Evolutionary conservation across 92 coral and sea anemone species (phyloP), one percentile per base, ranked within the genome.

Genomic region (Palythoa heliodiscus): DNA sequence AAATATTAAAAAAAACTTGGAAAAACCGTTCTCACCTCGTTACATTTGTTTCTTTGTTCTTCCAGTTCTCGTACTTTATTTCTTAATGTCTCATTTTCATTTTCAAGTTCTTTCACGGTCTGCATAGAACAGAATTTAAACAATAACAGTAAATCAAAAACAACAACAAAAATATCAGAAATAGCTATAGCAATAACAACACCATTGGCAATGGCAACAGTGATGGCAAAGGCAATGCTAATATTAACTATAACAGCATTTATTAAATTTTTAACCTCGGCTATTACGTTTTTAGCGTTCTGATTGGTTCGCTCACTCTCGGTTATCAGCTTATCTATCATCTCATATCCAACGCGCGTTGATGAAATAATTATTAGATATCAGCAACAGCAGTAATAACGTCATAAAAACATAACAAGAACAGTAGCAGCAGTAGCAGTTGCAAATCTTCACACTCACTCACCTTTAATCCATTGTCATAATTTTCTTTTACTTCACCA

Each of bases 31-130:
- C 76, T 57, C 70, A 73, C 75, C 76, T 83, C 78, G 52, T 6
- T 83, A 57, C 82, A 58, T 70, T 43, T 52, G 57, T 58, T 53
- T 73, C 70, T 73, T 11, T 81, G 77, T 37, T 91, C 78, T 83
- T 93, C 92, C 57, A 93, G 81, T 17, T 88, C 88, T 71, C 55
- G 80, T 19, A 88, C 75, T 72, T 90, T 73, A 22, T 70, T 76
- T 75, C 66, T 88, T 50, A 90, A 87, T 54, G 52, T 74, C 29
- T 88, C 90, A 68, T 86, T 93, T 82, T 93, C 92, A 7, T 81
- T 73, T 39, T 82, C 82, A 25, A 93, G 71, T 25, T 88, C 92
- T 37, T 78, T 64, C 69, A 82, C 76, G 70, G 69, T 88, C 93
- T 90, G 86, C 0, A 54, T 58, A 54, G 71, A 4, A 78, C 81